These are phyloP conservation scores for Strongylocentrotus purpuratus DNA, from an alignment of 35 echinoderm and acorn worm species.

Conservation along the genomic window DNA sequence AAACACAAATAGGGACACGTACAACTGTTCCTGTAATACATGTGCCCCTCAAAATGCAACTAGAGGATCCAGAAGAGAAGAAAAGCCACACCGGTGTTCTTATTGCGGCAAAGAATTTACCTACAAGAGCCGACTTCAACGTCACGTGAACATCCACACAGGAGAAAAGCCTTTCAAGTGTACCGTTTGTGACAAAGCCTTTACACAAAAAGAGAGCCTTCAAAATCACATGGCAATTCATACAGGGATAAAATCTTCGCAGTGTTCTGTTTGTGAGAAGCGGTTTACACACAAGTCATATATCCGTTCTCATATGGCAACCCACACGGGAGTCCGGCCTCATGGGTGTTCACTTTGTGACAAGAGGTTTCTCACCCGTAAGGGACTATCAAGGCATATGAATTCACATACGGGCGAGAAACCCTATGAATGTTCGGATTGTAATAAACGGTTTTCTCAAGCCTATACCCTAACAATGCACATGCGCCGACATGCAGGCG, in stretches of 20 bases:
- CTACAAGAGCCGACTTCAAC: too few species aligned
- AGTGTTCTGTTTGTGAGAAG: slow-evolving; percentile 55
- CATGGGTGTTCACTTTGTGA: not conserved
- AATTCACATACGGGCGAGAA: not conserved
- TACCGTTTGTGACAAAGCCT: not conserved
- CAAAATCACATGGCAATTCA: slow-evolving; percentile 38
- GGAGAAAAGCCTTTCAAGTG: too few species aligned
- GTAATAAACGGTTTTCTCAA: not conserved
- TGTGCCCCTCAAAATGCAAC: too few species aligned
- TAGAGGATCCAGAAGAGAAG: too few species aligned
- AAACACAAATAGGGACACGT: too few species aligned
- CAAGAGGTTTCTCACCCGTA: not conserved
- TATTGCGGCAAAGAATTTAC: too few species aligned
- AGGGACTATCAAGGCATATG: not conserved
- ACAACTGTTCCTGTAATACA: too few species aligned
- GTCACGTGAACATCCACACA: too few species aligned
- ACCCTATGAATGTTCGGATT: not conserved
- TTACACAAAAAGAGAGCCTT: not conserved
- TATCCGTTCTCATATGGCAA: not conserved
- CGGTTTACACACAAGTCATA: slow-evolving; percentile 24
- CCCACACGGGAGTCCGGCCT: not conserved
- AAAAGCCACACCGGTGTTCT: too few species aligned
- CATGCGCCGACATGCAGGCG: slow-evolving; percentile 30
- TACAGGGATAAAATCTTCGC: not conserved
- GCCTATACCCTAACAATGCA: slow-evolving; percentile 44